Base-by-base conservation (phyloP, 2,888 invertebrate species). In the Bombylius discolor region DNA sequence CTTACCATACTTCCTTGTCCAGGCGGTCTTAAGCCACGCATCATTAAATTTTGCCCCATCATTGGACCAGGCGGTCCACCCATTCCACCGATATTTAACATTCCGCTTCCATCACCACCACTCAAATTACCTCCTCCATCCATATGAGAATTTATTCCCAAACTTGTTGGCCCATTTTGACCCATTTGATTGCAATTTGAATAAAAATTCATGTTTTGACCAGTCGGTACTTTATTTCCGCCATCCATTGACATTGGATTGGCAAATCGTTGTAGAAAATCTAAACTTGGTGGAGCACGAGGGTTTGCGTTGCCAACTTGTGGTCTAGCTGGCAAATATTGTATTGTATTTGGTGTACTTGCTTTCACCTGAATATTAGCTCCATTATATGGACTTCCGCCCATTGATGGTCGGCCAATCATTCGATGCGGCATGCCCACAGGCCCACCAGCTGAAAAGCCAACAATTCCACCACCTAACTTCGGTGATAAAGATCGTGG, bases 261-360 rank as follows among this genome's bases (percentile, higher is more conserved):
- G 31, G 92, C 85, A 67, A 89, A 93, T 58, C 93, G 81, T 65
- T 90, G 91, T 56, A 94, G 76, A 75, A 94, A 94, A 67, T 94
- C 92, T 61, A 94, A 77, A 74, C 90, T 89, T 47, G 92, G 92
- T 6, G 92, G 90, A 11, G 87, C 87, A 49, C 91, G 78, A 1
- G 86, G 87, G 53, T 81, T 83, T 39, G 79, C 77, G 59, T 80
- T 79, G 66, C 82, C 82, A 66, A 85, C 84, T 70, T 92, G 92
- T n/a, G 95, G 90, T 75, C 94, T 81, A 53, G 94, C 91, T 32
- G 97, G 97, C 72, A 96, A 82, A 79, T 97, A 97, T 78, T 97
- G 96, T 70, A 97, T 97, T 45, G 97, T 97, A 75, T 97, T 97
- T 0, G 97, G 96, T 12, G 96, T 94, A 73, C 90, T 94, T 11